Evolutionary conservation across 2,888 invertebrate genomes (phyloP), one percentile per base, ranked within the genome.

Genomic region (Melanchra persicariae): DNA sequence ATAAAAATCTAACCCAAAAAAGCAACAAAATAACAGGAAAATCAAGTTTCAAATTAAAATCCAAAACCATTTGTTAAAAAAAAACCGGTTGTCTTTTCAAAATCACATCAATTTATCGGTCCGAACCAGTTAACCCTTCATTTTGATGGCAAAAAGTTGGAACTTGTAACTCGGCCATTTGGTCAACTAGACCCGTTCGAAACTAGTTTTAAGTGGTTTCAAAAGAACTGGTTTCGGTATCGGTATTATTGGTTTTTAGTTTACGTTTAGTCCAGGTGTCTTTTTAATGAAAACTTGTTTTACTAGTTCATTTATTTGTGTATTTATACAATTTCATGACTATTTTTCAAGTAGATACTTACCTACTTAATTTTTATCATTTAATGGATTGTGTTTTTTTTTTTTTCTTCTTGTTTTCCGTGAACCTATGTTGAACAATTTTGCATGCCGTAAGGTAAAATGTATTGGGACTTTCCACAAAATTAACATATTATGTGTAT

Each of bases 31-130:
- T 54, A 80, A 81, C 67, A 58, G 65, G 66, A 76, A 75, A 70
- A 77, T 74, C 81, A 37, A 75, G 81, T 81, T 83, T 49, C 19
- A 12, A 79, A 74, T 22, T 7, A 24, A n/a, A 69, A 19, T 43
- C 2, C 17, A 68, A 69, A 6, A 8, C 34, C 54, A 61, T 54
- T 73, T 63, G 65, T 58, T 75, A 52, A 30, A 34, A 57, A 43
- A 49, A 51, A 76, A 77, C 86, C 62, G 43, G 85, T 86, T 79
- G 69, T 58, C 65, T 76, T 84, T 84, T 84, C 49, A 71, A 84
- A 85, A 71, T 82, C 9, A 34, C 63, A 26, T 69, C 67, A 66
- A 76, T 72, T 63, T 77, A 79, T 80, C 76, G 67, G 51, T 69
- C 34, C 55, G 57, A 71, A 66, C 78, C 61, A 57, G 64, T 62